These are phyloP conservation scores for Catocala fraxini DNA, from an alignment of 2,888 invertebrate genomes.

Conservation along the genomic window DNA sequence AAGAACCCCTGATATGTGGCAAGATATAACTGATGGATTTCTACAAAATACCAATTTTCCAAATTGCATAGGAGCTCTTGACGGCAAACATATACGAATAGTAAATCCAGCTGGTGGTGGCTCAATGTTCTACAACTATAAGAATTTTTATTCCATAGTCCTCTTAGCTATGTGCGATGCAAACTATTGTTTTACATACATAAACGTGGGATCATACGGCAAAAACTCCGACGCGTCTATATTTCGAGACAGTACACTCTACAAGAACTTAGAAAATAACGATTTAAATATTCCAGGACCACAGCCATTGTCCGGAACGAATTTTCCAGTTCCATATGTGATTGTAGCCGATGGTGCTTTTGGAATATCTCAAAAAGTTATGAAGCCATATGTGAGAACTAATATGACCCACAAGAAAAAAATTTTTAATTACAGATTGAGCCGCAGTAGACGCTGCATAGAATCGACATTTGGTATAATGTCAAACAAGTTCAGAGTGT, in stretches of 20 bases:
- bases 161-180: constrained; percentile 52
- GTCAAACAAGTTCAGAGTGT: constrained; percentile 55
- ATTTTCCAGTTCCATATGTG: constrained; percentile 44
- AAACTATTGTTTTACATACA: constrained; percentile 51
- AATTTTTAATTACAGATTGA: constrained; percentile 31
- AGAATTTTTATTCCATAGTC: constrained; percentile 53
- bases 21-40: constrained; percentile 27
- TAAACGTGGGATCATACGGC: constrained; percentile 42
- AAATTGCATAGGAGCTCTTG: constrained; percentile 32
- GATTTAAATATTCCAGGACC: constrained; percentile 24
- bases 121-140: constrained; percentile 46
- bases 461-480: constrained; percentile 43
- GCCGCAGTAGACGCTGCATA: constrained; percentile 40
- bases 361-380: constrained; percentile 43
- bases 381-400: constrained; percentile 45
- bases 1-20: constrained; percentile 35
- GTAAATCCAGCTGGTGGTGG: constrained; percentile 28
- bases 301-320: constrained; percentile 48
- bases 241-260: constrained; percentile 39
- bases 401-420: constrained; percentile 41
- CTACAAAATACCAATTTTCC: constrained; percentile 25
- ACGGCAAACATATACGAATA: constrained; percentile 37
- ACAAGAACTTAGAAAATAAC: constrained; percentile 40
- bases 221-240: constrained; percentile 43
- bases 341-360: constrained; percentile 54